Evolutionary conservation across 2,113 vertebrate genomes (phyloP), one percentile per base, ranked within the genome.

Genomic region (Ciconia stormi): DNA sequence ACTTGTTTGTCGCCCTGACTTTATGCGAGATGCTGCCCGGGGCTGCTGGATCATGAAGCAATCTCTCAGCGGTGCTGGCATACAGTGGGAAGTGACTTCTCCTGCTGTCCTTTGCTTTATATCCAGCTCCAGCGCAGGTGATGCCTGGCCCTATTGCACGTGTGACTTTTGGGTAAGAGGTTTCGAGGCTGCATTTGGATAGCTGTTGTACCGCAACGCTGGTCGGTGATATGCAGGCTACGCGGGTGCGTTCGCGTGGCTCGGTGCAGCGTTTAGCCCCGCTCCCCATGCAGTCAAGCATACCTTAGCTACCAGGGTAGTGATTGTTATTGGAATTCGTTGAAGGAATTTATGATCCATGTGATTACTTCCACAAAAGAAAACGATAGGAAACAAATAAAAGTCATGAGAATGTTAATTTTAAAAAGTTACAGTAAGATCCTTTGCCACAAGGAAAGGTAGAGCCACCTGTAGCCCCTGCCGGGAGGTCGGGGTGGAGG

Each of bases 311-410:
- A 86, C 58, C 38, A 22, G 77, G 69, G 61, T 96, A 95, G 92
- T 97, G 91, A 96, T 82, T 87, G 55, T 80, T 98, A 93, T 77
- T 97, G 97, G 93, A 96, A 95, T 94, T 92, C 8, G 0, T 91
- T 91, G 85, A 80, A 96, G 90, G 86, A 97, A 95, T 97, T 97
- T 97, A 97, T 97, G 96, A 93, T 87, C 97, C 94, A 78, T 96
- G 46, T 97, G 97, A 97, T 97, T 92, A 82, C 79, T 82, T 95
- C 84, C 49, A 83, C 74, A 87, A 97, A 97, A 81, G 59, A 82
- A 96, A 95, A 80, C 0, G 0, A 79, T 55, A 82, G 82, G 95
- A 96, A 97, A 94, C 89, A 96, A 96, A 94, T 95, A 95, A 61
- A 96, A 95, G 81, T 91, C 7, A 59, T 29, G 52, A 89, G 86